These are phyloP conservation scores for Crocodylus rhombifer DNA, from an alignment of 2,797 vertebrate species.

Conservation along the genomic window DNA sequence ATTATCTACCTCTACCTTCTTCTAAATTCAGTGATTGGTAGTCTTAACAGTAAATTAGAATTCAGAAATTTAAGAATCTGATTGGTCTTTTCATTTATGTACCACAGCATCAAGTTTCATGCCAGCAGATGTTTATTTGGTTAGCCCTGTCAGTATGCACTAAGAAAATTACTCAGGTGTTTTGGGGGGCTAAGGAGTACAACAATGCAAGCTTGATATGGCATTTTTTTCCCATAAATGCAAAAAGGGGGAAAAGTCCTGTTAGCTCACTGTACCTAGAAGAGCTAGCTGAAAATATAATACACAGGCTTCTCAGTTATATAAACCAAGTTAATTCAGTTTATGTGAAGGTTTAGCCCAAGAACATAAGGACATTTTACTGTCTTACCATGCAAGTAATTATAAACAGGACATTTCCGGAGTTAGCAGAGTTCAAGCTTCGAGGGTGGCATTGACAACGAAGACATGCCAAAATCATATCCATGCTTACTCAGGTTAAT, in stretches of 20 bases:
- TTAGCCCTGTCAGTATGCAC: not conserved
- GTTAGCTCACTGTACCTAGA: not conserved
- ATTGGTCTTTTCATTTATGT: not conserved
- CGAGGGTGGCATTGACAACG: too few relatives aligned
- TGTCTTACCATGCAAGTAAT: not conserved
- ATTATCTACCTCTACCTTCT: not conserved
- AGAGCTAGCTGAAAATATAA: not conserved
- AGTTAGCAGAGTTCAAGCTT: too few relatives aligned
- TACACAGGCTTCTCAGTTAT: not conserved
- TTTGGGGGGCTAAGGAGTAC: constrained; percentile 5
- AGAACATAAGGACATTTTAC: not conserved
- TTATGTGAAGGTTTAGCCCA: not conserved
- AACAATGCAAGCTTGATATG: not conserved
- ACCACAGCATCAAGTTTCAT: not conserved
- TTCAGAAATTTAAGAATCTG: constrained; percentile 5
- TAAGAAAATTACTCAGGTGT: not conserved
- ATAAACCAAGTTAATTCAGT: not conserved
- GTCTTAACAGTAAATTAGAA: not conserved
- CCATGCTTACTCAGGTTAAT: too few relatives aligned
- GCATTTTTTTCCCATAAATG: not conserved
- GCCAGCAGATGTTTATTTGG: not conserved
- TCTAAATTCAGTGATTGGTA: not conserved
- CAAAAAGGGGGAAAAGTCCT: not conserved
- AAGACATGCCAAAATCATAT: too few relatives aligned
- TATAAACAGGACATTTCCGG: not conserved